Percentiles rank a stretch among this genome's conserved stretches.
Evolutionary conservation across 2,888 invertebrate species (phyloP).

Genomic region (Anarsia innoxiella): DNA sequence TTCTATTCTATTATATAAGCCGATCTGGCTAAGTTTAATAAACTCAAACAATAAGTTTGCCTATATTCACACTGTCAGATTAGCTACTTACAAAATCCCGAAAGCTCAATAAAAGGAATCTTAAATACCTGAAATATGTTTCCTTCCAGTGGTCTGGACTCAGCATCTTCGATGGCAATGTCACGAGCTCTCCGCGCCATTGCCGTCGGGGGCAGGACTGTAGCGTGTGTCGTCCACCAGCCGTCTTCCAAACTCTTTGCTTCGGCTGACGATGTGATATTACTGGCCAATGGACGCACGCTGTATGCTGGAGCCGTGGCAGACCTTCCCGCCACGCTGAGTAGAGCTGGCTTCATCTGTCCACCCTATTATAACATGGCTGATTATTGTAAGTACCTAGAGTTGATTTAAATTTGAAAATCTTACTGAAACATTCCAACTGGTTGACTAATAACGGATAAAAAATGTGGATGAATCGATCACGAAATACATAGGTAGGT

Average conservation of each 20-base stretch:
- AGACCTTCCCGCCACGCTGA: slow-evolving; percentile 76
- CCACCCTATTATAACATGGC: slow-evolving; percentile 87
- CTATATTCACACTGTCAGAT: too few species aligned
- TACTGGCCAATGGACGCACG: slow-evolving; percentile 80
- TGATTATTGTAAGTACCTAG: slow-evolving; percentile 84
- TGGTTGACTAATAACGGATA: too few species aligned
- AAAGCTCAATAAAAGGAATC: too few species aligned
- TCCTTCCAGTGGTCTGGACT: slow-evolving; percentile 73
- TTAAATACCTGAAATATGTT: too few species aligned
- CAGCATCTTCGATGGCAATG: slow-evolving; percentile 81
- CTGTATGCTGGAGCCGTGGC: slow-evolving; percentile 79
- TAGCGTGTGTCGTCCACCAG: slow-evolving; percentile 87
- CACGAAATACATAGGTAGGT: too few species aligned
- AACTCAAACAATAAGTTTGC: too few species aligned
- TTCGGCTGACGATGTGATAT: slow-evolving; percentile 82
- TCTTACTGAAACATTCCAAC: too few species aligned
- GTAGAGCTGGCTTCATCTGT: slow-evolving; percentile 76
- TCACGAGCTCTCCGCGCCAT: slow-evolving; percentile 77
- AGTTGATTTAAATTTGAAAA: too few species aligned
- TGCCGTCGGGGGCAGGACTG: slow-evolving; percentile 79
- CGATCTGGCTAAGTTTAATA: too few species aligned
- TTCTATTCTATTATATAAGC: too few species aligned
- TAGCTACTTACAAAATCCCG: too few species aligned
- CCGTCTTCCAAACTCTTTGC: slow-evolving; percentile 84
- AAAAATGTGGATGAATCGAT: too few species aligned